Evolutionary conservation across 2,113 vertebrate species (phyloP).

Genomic region (Engystomops pustulosus): DNA sequence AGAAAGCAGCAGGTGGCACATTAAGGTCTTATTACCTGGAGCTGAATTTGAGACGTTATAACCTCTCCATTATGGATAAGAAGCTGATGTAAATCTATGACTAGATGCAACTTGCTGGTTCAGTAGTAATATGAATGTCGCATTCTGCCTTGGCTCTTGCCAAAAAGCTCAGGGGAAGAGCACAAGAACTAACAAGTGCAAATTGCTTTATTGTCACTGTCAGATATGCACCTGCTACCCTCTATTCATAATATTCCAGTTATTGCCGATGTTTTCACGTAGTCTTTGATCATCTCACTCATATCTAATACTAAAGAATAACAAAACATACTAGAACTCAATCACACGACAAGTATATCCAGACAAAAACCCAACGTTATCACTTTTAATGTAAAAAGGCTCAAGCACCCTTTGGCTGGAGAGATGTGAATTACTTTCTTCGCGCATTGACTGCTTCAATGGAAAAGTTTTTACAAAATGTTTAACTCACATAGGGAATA

Average conservation of each 20-base stretch:
- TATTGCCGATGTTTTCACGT: neutral
- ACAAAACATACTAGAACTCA: neutral
- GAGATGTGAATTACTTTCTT: too few species aligned
- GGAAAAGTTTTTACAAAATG: too few species aligned
- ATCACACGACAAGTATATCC: neutral
- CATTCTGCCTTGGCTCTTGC: neutral
- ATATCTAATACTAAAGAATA: neutral
- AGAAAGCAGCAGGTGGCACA: neutral
- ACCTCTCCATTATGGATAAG: neutral
- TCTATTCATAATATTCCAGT: neutral
- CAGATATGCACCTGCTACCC: constrained; percentile 24
- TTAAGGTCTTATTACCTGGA: constrained; percentile 10
- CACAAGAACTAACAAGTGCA: constrained; percentile 28
- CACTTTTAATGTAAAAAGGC: neutral
- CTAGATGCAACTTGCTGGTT: constrained; percentile 11
- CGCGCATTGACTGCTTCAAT: too few species aligned
- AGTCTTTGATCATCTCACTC: neutral
- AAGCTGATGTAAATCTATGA: neutral
- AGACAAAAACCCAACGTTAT: too few species aligned
- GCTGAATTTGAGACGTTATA: neutral
- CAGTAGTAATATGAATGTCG: constrained; percentile 18
- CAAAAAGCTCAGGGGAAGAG: constrained; percentile 32
- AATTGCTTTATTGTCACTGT: constrained; percentile 28
- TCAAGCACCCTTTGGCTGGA: neutral
- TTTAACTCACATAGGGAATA: neutral